phyloP scores from a whole-genome alignment of 1,140 invertebrate species.

The Marisa cornuarietis region DNA sequence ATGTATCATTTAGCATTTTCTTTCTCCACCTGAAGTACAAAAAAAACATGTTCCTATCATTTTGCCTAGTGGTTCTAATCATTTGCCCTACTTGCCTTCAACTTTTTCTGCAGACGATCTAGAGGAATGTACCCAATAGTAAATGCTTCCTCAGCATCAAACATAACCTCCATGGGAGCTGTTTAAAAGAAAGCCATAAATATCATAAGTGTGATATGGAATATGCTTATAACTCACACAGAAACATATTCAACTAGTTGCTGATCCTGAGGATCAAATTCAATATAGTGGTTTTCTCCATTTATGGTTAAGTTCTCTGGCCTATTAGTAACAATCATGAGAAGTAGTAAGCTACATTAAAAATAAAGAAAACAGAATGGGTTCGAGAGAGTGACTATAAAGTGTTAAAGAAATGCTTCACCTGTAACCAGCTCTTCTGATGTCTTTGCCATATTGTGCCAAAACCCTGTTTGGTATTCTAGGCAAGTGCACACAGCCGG shows the following conservation, averaged over 20 bases:
- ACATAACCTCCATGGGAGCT: background rate
- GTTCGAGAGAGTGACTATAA: too few relatives aligned
- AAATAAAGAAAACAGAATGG: too few relatives aligned
- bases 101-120: slow-evolving; percentile 20
- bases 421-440: too few relatives aligned
- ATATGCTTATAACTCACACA: background rate
- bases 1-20: background rate
- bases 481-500: too few relatives aligned
- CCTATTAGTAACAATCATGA: too few relatives aligned
- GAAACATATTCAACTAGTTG: background rate
- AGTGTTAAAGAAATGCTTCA: too few relatives aligned
- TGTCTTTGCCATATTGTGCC: too few relatives aligned
- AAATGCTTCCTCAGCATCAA: slow-evolving; percentile 30
- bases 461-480: too few relatives aligned
- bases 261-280: background rate
- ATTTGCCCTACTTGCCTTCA: slow-evolving; percentile 15
- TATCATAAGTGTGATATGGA: background rate
- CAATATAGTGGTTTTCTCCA: background rate
- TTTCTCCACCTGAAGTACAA: background rate
- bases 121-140: slow-evolving; percentile 29
- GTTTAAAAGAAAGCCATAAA: too few relatives aligned
- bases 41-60: background rate
- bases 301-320: background rate
- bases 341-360: too few relatives aligned
- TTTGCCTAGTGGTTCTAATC: background rate